phyloP scores from a whole-genome alignment of 2,113 vertebrate genomes.

The Cromileptes altivelis region DNA sequence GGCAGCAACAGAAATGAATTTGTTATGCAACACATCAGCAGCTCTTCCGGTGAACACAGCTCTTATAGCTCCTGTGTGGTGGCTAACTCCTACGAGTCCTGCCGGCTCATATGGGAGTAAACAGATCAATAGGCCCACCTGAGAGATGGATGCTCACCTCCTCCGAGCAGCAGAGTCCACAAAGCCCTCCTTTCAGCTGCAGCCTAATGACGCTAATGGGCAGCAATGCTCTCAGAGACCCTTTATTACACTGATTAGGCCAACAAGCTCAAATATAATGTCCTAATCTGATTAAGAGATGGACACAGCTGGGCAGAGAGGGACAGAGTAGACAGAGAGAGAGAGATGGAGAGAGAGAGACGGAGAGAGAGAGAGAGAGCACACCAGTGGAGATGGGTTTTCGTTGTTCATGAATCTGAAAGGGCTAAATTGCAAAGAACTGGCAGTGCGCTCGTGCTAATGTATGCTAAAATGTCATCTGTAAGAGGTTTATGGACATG shows the following conservation, averaged over 20 bases:
- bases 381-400: conserved; percentile 27
- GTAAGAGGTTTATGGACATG: conserved; percentile 34
- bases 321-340: conserved; percentile 24
- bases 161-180: conserved; percentile 57
- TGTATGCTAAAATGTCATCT: conserved; percentile 43
- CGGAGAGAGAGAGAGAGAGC: background rate
- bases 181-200: conserved; percentile 69
- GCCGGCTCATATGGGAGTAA: conserved; percentile 71
- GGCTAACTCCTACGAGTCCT: conserved; percentile 56
- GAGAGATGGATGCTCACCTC: conserved; percentile 71
- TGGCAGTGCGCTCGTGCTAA: conserved; percentile 1
- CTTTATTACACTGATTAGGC: conserved; percentile 80
- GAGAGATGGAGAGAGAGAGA: conserved; percentile 1
- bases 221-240: conserved; percentile 74
- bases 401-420: conserved; percentile 28
- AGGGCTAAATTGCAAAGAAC: conserved; percentile 20
- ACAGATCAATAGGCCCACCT: conserved; percentile 79
- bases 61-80: conserved; percentile 54
- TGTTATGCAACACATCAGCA: conserved; percentile 51
- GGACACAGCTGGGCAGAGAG: conserved; percentile 59
- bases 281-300: conserved; percentile 79
- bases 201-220: conserved; percentile 79
- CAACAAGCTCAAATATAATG: conserved; percentile 75
- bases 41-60: conserved; percentile 21
- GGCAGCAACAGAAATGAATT: conserved; percentile 17